Evolutionary conservation across 2,888 invertebrate genomes (phyloP).

Genomic region (Heliconius aoede): DNA sequence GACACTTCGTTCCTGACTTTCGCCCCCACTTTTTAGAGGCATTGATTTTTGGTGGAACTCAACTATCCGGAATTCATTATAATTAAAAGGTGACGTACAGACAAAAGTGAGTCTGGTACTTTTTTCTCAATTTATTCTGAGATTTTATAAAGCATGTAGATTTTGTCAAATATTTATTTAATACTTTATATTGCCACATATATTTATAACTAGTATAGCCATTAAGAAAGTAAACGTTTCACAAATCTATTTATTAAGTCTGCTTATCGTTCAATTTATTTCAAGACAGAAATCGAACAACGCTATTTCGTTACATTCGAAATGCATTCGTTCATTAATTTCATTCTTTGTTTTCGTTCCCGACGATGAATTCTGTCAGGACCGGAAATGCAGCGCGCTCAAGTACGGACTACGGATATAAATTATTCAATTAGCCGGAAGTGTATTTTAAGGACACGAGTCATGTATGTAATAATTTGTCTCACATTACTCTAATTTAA

Average conservation of each 20-base stretch:
- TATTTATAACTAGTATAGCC: not conserved
- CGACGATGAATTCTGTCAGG: constrained; percentile 27
- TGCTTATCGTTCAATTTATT: constrained; percentile 16
- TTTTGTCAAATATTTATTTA: too few species aligned
- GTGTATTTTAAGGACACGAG: constrained; percentile 15
- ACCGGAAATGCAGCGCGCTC: constrained; percentile 24
- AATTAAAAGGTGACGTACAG: too few species aligned
- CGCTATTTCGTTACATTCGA: constrained; percentile 17
- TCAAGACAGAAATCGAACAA: constrained; percentile 27
- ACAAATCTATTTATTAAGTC: constrained; percentile 16
- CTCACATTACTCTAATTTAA: not conserved
- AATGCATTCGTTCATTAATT: constrained; percentile 39
- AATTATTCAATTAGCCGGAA: constrained; percentile 26
- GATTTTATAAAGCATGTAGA: too few species aligned
- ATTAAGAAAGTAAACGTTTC: constrained; percentile 29
- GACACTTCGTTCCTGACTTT: too few species aligned
- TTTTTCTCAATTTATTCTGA: too few species aligned
- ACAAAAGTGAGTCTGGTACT: too few species aligned
- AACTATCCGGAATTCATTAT: too few species aligned
- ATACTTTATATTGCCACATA: not conserved
- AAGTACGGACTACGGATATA: constrained; percentile 22
- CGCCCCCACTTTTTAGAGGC: too few species aligned
- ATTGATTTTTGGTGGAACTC: too few species aligned
- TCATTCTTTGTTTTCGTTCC: constrained; percentile 29
- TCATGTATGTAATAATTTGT: not conserved